Evolutionary conservation across 2,797 vertebrate genomes (phyloP).

Genomic region (Gymnothorax javanicus): DNA sequence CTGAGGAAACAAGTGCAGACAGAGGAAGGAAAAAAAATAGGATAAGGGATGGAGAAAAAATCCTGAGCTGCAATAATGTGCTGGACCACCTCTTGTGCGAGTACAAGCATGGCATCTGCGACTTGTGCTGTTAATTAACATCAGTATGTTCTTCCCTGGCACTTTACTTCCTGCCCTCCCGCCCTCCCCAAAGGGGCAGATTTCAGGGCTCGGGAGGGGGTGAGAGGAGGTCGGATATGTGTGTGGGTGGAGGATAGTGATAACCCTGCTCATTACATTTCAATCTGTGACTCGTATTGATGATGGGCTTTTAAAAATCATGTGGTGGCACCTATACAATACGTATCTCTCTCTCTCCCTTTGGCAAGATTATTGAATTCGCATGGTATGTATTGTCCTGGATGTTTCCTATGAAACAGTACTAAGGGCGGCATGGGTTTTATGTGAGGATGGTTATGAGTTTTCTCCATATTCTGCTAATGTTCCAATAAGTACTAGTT

Average conservation of each 20-base stretch:
- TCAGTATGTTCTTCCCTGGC: slow-evolving; percentile 79
- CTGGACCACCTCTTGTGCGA: slow-evolving; percentile 78
- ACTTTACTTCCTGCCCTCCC: slow-evolving; percentile 74
- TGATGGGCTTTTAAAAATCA: slow-evolving; percentile 63
- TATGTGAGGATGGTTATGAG: neutral
- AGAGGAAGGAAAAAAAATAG: slow-evolving; percentile 63
- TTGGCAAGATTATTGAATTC: neutral
- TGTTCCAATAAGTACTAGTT: neutral
- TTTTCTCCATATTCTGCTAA: neutral
- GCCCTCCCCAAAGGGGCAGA: slow-evolving; percentile 58
- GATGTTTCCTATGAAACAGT: neutral
- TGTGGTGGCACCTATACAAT: slow-evolving; percentile 70
- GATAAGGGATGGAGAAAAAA: slow-evolving; percentile 66
- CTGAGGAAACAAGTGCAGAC: slow-evolving; percentile 66
- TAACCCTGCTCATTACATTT: slow-evolving; percentile 83
- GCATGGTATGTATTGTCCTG: neutral
- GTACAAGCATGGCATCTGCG: slow-evolving; percentile 81
- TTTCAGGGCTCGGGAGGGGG: slow-evolving; percentile 62
- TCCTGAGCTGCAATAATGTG: slow-evolving; percentile 80
- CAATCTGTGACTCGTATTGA: slow-evolving; percentile 71
- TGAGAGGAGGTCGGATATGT: slow-evolving; percentile 46
- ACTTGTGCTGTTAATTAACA: slow-evolving; percentile 86
- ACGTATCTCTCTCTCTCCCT: slow-evolving; percentile 65
- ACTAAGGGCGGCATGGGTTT: neutral
- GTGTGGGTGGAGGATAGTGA: slow-evolving; percentile 43